phyloP scores from a whole-genome alignment of 2,113 vertebrate species.

The Poecile atricapillus region DNA sequence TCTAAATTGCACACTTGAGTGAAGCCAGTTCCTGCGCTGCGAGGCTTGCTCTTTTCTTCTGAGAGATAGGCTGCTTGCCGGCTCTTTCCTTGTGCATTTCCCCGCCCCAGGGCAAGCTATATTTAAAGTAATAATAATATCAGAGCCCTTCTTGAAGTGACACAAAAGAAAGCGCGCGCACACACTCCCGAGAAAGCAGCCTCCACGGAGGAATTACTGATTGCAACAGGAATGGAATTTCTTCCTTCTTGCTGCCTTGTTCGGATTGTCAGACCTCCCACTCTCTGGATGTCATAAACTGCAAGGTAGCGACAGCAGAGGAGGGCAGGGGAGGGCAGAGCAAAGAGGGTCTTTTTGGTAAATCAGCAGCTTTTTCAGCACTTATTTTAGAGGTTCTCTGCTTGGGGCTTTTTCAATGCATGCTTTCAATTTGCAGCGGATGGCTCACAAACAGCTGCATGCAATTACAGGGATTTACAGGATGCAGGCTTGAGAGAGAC shows the following conservation, averaged over 20 bases:
- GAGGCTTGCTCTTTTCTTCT: slow-evolving; percentile 43
- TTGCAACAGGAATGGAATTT: slow-evolving; percentile 57
- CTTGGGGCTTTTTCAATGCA: background rate
- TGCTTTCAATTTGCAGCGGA: background rate
- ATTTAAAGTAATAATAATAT: slow-evolving; percentile 36
- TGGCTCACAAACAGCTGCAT: slow-evolving; percentile 3
- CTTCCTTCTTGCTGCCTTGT: slow-evolving; percentile 52
- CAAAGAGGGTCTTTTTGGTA: background rate
- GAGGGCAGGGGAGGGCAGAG: slow-evolving; percentile 53
- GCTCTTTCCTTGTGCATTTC: slow-evolving; percentile 46
- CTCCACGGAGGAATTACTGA: slow-evolving; percentile 18
- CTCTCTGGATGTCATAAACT: slow-evolving; percentile 64
- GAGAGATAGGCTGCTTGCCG: slow-evolving; percentile 37
- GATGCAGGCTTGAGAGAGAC: background rate
- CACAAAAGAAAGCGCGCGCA: slow-evolving; percentile 13
- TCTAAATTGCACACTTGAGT: slow-evolving; percentile 53
- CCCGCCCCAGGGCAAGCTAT: slow-evolving; percentile 44
- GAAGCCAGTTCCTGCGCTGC: slow-evolving; percentile 36
- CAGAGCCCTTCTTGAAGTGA: slow-evolving; percentile 37
- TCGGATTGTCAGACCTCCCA: slow-evolving; percentile 69
- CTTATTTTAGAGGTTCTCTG: background rate
- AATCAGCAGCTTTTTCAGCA: background rate
- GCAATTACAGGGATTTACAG: background rate
- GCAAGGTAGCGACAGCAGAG: slow-evolving; percentile 62
- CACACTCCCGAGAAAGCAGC: background rate